Conservation (phyloP, 2,797 vertebrate species). For the Rhabdomys pumilio region DNA sequence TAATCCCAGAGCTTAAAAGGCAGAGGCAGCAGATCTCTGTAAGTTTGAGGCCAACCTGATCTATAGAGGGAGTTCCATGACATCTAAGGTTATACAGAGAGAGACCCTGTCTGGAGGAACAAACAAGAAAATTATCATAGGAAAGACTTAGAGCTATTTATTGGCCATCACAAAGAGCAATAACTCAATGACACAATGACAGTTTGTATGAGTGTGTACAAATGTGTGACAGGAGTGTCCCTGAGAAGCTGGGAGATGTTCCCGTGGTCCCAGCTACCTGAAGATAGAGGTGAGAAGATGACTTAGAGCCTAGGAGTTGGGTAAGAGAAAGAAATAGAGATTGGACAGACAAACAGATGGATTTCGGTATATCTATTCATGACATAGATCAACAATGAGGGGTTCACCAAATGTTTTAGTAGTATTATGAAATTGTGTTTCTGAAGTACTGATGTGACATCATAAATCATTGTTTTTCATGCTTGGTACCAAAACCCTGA, state of each 20-base stretch:
- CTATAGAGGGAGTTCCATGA: neutral
- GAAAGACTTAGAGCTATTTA: neutral
- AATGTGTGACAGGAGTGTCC: neutral
- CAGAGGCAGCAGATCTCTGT: neutral
- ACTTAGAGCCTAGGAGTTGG: neutral
- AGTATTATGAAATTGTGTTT: conserved; percentile 67
- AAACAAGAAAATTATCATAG: conserved; percentile 11
- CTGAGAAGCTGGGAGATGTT: neutral
- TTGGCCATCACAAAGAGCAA: neutral
- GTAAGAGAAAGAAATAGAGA: neutral
- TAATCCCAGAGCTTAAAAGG: neutral
- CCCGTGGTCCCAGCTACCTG: too few relatives aligned
- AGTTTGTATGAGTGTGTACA: neutral
- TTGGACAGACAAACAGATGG: neutral
- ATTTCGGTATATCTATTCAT: neutral
- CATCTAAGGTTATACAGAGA: neutral
- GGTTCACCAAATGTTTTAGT: conserved; percentile 17
- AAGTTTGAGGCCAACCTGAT: neutral
- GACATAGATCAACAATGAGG: neutral
- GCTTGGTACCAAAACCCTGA: neutral
- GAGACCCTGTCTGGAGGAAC: neutral
- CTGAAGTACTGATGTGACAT: conserved; percentile 63
- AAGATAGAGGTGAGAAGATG: neutral
- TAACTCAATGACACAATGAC: neutral
- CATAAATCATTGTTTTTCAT: conserved; percentile 41